Conservation (phyloP, 2,113 vertebrate species). For the Lagopus leucura region DNA sequence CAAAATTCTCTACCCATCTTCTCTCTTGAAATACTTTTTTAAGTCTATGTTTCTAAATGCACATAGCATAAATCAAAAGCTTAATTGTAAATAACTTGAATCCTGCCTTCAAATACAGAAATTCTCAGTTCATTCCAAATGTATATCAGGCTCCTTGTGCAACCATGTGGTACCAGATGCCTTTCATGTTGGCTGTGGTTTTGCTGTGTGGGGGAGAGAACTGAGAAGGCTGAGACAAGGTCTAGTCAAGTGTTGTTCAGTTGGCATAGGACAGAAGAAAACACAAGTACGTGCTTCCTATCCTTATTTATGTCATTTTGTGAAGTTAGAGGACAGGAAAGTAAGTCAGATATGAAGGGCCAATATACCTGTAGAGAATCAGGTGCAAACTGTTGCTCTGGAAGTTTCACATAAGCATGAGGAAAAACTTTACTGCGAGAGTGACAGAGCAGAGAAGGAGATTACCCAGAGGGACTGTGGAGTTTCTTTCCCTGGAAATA, state of each 20-base stretch:
- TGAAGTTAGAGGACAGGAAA: background rate
- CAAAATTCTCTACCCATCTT: background rate
- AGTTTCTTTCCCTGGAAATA: too few relatives aligned
- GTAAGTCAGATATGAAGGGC: background rate
- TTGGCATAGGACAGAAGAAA: background rate
- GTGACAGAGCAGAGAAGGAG: too few relatives aligned
- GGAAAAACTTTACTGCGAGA: too few relatives aligned
- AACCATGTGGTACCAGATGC: background rate
- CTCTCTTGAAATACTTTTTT: background rate
- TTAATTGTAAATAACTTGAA: background rate
- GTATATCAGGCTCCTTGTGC: background rate
- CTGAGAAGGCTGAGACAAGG: fast-evolving
- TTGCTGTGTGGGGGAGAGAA: background rate
- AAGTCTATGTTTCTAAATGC: background rate
- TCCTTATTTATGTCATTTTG: background rate
- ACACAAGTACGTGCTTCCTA: fast-evolving
- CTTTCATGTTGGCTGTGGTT: background rate
- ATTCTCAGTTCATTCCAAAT: background rate
- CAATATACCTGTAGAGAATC: background rate
- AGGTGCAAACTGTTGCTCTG: too few relatives aligned
- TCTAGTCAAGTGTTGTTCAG: background rate
- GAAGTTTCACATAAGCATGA: too few relatives aligned
- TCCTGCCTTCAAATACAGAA: background rate
- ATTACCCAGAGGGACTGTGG: too few relatives aligned
- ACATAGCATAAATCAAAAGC: background rate